Conservation (phyloP, 2,113 vertebrate genomes). For the Periophthalmus modestus region DNA sequence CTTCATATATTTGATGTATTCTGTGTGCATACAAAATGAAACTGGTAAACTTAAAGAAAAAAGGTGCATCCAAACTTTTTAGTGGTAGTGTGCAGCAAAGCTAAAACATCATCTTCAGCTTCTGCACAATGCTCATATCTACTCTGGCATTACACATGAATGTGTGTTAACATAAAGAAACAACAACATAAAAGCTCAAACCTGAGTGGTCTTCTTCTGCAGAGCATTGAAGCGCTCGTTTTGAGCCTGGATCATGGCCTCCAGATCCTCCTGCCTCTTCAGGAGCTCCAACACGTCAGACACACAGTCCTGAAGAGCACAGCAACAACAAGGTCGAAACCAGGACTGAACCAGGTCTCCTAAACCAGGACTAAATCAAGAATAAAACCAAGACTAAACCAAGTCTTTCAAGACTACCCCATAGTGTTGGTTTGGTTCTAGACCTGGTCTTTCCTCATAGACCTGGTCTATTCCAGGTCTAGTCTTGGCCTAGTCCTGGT, state of each 20-base stretch:
- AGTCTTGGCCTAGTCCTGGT: too few relatives aligned
- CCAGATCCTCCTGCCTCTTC: conserved; percentile 84
- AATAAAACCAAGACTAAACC: background rate
- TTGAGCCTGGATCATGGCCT: conserved; percentile 85
- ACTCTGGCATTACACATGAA: too few relatives aligned
- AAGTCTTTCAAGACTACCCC: background rate
- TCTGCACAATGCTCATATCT: too few relatives aligned
- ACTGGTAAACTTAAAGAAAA: too few relatives aligned
- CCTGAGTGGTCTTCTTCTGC: conserved; percentile 77
- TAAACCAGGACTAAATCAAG: background rate
- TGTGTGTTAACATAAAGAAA: background rate
- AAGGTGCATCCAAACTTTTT: too few relatives aligned
- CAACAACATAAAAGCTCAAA: conserved; percentile 24
- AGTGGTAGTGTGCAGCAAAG: too few relatives aligned
- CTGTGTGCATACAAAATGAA: too few relatives aligned
- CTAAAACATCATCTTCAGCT: too few relatives aligned
- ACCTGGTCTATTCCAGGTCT: too few relatives aligned
- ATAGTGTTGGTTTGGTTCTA: background rate
- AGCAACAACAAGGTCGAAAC: background rate
- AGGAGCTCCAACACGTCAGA: conserved; percentile 83
- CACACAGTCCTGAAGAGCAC: conserved; percentile 77
- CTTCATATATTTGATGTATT: too few relatives aligned
- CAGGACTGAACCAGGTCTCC: background rate
- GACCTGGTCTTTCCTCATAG: background rate
- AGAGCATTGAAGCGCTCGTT: conserved; percentile 81